Base-by-base conservation (phyloP, 2,888 invertebrate genomes). In the Cordilura impudica region DNA sequence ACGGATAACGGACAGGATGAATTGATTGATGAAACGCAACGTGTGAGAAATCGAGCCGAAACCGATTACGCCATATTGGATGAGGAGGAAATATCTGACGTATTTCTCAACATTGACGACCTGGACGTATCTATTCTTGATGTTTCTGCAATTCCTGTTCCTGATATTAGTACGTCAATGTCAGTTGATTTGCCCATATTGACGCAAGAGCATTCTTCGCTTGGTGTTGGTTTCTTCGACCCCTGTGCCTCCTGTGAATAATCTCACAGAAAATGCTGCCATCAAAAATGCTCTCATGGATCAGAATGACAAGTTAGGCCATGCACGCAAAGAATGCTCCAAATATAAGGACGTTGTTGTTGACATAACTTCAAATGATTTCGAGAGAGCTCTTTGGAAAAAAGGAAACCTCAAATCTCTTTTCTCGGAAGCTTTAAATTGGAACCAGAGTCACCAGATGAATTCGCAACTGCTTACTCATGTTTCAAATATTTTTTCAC, bases 401-500 rank as follows among this genome's bases (percentile, higher is more conserved):
- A 77, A 77, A 67, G 73, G 58, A 70, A 70, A 71, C 54, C 19
- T 75, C 65, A 72, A 72, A 73, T 77, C 19, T 69, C 53, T 74
- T 75, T 70, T 58, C 74, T 78, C 31, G 78, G 78, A 58, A 75
- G 29, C 47, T 80, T 45, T 39, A 60, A 51, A 23, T 65, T 72
- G 31, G 60, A 69, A 39, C 39, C 58, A 26, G 26, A 26, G 26
- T 26, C 26, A 56, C 18, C 54, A 71, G 67, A 78, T 71, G 43
- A 61, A 49, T 72, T 75, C 18, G 51, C 72, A 65, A 81, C 66
- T 58, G 26, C 75, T 58, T 76, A 65, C 58, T 12, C 10, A 45
- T 78, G 65, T 71, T 72, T 65, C 54, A 78, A 75, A 69, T 72
- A 78, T 72, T 81, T 80, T 72, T 75, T 76, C 35, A 54, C 61